Evolutionary conservation across 1,140 invertebrate genomes (phyloP).

Genomic region (Berghia stephanieae): DNA sequence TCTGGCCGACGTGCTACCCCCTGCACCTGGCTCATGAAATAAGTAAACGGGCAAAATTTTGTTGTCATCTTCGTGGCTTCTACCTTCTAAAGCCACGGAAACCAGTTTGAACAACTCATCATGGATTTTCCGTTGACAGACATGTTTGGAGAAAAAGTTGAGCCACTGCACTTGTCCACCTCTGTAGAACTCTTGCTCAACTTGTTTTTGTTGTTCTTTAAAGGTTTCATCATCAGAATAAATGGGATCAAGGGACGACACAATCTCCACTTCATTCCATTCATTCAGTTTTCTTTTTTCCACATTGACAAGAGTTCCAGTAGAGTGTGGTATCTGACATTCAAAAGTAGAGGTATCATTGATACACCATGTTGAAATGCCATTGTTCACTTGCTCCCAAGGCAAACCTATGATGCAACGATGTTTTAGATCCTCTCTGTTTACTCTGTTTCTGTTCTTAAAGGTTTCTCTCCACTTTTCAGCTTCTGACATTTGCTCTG

Average conservation of each 20-base stretch:
- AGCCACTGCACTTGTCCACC: conserved; percentile 46
- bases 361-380: conserved; percentile 21
- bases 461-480: conserved; percentile 20
- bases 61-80: conserved; percentile 37
- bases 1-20: conserved; percentile 51
- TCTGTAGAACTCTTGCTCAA: conserved; percentile 45
- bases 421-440: conserved; percentile 31
- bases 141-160: conserved; percentile 50
- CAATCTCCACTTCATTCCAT: conserved; percentile 44
- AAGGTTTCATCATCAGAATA: conserved; percentile 23
- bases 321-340: conserved; percentile 42
- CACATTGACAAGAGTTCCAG: conserved; percentile 39
- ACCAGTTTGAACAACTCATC: conserved; percentile 29
- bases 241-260: conserved; percentile 43
- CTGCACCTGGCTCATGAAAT: conserved; percentile 52
- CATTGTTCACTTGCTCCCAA: conserved; percentile 40
- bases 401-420: conserved; percentile 43
- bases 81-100: conserved; percentile 36
- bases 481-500: conserved; percentile 40
- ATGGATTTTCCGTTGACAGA: conserved; percentile 41
- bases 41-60: conserved; percentile 41
- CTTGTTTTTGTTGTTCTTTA: conserved; percentile 24
- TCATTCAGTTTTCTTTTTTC: conserved; percentile 45
- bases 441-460: conserved; percentile 28
- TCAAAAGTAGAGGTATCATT: background rate